These are phyloP conservation scores for Cantharis nigra DNA, from an alignment of 2,888 invertebrate species.

Conservation along the genomic window DNA sequence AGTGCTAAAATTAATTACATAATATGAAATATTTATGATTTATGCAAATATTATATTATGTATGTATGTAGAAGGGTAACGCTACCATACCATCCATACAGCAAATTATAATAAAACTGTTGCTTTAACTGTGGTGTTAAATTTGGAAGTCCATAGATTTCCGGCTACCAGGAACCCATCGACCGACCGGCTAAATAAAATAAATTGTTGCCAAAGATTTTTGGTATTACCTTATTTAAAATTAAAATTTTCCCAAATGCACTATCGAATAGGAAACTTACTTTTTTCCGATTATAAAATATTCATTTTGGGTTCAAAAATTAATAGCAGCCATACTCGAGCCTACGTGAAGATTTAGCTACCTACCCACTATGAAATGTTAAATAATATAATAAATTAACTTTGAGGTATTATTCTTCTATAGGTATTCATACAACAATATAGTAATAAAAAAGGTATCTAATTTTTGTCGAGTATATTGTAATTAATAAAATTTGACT, in stretches of 20 bases:
- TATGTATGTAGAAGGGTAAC: no score
- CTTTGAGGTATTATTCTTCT: not conserved
- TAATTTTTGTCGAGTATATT: not conserved
- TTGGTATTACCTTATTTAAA: not conserved
- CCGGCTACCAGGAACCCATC: not conserved
- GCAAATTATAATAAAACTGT: not conserved
- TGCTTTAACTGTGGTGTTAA: not conserved
- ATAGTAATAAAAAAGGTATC: not conserved
- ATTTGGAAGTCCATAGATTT: not conserved
- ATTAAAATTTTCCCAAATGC: not conserved
- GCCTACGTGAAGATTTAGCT: not conserved
- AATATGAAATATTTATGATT: no score
- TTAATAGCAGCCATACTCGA: not conserved
- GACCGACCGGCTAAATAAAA: not conserved
- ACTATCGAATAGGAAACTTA: no score
- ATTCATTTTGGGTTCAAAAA: not conserved
- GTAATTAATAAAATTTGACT: not conserved
- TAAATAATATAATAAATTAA: not conserved
- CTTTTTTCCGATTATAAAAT: not conserved
- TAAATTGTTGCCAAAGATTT: not conserved
- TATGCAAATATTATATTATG: no score
- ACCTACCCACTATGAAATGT: no score
- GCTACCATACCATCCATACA: not conserved
- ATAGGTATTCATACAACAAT: not conserved
- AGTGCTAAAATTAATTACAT: no score